phyloP scores from a whole-genome alignment of 2,888 invertebrate species.

The Plagiodera versicolora region DNA sequence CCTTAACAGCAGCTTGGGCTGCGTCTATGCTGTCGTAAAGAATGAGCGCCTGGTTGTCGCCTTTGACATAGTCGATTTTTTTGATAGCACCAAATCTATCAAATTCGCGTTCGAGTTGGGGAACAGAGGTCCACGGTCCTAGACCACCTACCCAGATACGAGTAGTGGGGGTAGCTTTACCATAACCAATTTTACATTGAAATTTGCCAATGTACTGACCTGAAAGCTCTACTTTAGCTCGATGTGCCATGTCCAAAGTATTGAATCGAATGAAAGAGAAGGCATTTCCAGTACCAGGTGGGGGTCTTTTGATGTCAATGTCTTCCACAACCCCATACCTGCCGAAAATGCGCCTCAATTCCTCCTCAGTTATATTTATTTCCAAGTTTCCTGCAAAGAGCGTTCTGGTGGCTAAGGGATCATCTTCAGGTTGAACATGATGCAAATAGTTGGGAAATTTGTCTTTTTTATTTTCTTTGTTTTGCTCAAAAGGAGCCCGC shows the following conservation, averaged over 20 bases:
- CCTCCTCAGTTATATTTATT: conserved; percentile 95
- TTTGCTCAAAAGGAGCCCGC: conserved; percentile 74
- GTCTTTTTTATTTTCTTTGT: conserved; percentile 84
- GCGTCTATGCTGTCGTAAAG: conserved; percentile 96
- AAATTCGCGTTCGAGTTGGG: conserved; percentile 92
- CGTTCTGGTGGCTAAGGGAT: conserved; percentile 93
- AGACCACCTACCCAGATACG: conserved; percentile 97
- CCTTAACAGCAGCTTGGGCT: conserved; percentile 94
- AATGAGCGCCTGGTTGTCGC: conserved; percentile 93
- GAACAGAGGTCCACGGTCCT: conserved; percentile 93
- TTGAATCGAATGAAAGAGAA: conserved; percentile 97
- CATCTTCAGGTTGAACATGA: conserved; percentile 94
- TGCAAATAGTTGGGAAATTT: conserved; percentile 96
- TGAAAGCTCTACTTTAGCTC: conserved; percentile 93
- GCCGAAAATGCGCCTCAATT: conserved; percentile 89
- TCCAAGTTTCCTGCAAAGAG: conserved; percentile 98
- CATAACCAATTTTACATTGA: conserved; percentile 98
- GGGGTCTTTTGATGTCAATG: conserved; percentile 96
- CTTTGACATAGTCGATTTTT: conserved; percentile 96
- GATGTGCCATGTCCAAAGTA: conserved; percentile 93
- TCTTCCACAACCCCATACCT: conserved; percentile 96
- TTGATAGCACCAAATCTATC: conserved; percentile 98
- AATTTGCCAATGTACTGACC: conserved; percentile 98
- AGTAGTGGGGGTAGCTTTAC: conserved; percentile 97
- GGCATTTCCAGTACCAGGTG: conserved; percentile 95